Conservation (phyloP, 2,797 vertebrate species). For the Labroides dimidiatus region DNA sequence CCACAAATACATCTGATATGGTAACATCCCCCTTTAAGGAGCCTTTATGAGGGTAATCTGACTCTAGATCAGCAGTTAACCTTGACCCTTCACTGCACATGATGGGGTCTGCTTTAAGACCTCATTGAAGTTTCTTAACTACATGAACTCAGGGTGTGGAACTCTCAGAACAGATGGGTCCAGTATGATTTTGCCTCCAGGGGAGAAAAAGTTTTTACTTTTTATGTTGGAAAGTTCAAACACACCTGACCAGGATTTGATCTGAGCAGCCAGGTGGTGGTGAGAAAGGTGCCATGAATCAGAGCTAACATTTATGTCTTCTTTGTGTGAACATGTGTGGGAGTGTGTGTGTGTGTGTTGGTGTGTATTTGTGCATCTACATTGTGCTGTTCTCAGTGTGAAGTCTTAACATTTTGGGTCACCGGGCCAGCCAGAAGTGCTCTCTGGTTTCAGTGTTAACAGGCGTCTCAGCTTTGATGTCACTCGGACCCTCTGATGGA, state of each 20-base stretch:
- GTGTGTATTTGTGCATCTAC: conserved; percentile 35
- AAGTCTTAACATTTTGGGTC: conserved; percentile 50
- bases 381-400: conserved; percentile 52
- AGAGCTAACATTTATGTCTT: conserved; percentile 39
- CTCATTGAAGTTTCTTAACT: conserved; percentile 48
- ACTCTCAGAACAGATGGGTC: conserved; percentile 19
- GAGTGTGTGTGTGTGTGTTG: conserved; percentile 35
- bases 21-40: conserved; percentile 11
- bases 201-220: conserved; percentile 27
- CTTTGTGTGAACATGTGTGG: conserved; percentile 21
- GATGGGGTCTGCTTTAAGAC: conserved; percentile 35
- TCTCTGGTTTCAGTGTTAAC: conserved; percentile 76
- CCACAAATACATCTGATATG: conserved; percentile 58
- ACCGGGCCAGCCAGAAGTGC: conserved; percentile 50
- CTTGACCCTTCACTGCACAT: conserved; percentile 40
- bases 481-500: background rate
- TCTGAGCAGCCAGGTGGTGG: conserved; percentile 48
- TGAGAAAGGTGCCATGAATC: conserved; percentile 45
- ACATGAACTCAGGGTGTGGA: conserved; percentile 31
- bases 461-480: conserved; percentile 72
- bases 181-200: conserved; percentile 37
- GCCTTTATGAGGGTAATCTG: conserved; percentile 63
- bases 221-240: conserved; percentile 53
- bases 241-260: conserved; percentile 62
- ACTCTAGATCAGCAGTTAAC: conserved; percentile 64